Conservation (phyloP, 2,797 vertebrate species). For the Odontamblyopus lacepedii region DNA sequence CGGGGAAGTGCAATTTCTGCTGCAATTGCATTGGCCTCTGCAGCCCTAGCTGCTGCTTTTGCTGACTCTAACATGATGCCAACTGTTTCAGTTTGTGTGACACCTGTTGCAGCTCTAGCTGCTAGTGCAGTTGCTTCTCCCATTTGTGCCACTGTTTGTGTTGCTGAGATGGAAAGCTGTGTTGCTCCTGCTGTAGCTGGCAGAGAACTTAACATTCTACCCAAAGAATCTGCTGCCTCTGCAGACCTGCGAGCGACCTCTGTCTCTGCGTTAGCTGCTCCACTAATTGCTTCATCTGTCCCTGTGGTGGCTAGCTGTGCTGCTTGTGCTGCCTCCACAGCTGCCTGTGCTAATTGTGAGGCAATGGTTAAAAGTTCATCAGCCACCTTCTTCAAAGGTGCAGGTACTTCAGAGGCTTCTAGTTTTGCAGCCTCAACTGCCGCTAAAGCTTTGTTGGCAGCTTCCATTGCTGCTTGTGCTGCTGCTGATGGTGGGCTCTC, state of each 20-base stretch:
- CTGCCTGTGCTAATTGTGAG: neutral
- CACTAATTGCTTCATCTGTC: neutral
- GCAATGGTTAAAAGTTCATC: neutral
- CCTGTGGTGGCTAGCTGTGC: conserved; percentile 5
- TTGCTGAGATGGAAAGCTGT: conserved; percentile 11
- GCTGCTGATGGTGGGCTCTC: neutral
- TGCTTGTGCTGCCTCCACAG: conserved; percentile 21
- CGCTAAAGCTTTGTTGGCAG: neutral
- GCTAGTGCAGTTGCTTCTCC: conserved; percentile 8
- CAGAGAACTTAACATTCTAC: neutral
- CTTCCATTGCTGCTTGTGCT: conserved; percentile 7
- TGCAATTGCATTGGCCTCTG: neutral
- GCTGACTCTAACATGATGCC: neutral
- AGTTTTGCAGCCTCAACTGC: conserved; percentile 8
- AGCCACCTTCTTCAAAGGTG: neutral
- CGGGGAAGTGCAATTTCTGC: conserved; percentile 15
- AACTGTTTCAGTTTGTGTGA: neutral
- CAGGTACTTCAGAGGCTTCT: neutral
- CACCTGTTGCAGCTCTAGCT: conserved; percentile 7
- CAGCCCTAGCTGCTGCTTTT: conserved; percentile 8
- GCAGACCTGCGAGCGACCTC: neutral
- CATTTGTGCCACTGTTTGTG: conserved; percentile 11
- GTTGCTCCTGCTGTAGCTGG: neutral
- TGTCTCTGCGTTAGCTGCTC: neutral
- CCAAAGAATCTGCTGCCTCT: neutral